Percentiles rank a stretch among this genome's conserved stretches.
Evolutionary conservation across 2,113 vertebrate genomes (phyloP).

Genomic region (Poicephalus gulielmi): DNA sequence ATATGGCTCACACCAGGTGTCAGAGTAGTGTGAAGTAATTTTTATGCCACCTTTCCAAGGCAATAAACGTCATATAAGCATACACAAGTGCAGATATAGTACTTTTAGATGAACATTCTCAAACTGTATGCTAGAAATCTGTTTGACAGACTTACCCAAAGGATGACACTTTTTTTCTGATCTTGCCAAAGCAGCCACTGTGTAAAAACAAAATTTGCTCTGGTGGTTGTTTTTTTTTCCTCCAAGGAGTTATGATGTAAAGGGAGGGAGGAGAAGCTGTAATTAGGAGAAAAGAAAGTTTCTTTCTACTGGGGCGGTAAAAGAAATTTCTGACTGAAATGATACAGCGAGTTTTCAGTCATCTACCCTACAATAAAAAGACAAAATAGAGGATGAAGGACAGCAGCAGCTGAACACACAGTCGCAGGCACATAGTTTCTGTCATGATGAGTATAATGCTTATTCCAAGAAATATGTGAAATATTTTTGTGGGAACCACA

Average conservation of each 20-base stretch:
- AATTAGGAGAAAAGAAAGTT: conserved; percentile 4
- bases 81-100: conserved; percentile 66
- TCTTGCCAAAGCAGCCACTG: conserved; percentile 29
- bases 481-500: conserved; percentile 10
- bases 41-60: conserved; percentile 73
- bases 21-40: conserved; percentile 63
- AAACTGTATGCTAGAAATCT: conserved; percentile 59
- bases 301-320: background rate
- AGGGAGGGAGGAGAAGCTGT: background rate
- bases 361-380: conserved; percentile 25
- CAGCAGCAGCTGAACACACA: conserved; percentile 11
- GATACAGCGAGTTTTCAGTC: conserved; percentile 59
- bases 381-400: background rate
- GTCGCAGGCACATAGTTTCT: background rate
- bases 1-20: conserved; percentile 1
- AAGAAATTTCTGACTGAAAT: background rate
- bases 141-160: conserved; percentile 66
- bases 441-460: background rate
- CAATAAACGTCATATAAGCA: conserved; percentile 73
- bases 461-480: conserved; percentile 10
- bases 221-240: conserved; percentile 1
- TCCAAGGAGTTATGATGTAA: background rate
- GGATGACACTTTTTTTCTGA: conserved; percentile 56
- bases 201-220: conserved; percentile 35
- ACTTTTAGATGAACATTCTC: conserved; percentile 55